Percentiles rank a stretch among this genome's conserved stretches.
phyloP scores from a whole-genome alignment of 2,113 vertebrate species.

The Passer domesticus region DNA sequence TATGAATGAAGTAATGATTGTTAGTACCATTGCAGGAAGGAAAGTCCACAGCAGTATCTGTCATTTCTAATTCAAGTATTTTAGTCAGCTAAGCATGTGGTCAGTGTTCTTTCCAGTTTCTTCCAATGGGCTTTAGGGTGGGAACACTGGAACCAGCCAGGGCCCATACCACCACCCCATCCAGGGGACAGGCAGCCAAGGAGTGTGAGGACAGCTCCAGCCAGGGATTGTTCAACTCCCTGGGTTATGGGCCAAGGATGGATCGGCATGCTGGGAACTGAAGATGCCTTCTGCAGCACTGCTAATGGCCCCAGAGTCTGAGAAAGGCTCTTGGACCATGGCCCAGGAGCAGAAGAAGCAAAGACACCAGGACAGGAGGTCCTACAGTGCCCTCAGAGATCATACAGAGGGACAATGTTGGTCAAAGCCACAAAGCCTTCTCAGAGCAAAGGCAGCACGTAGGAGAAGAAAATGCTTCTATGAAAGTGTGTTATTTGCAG shows the following conservation, averaged over 20 bases:
- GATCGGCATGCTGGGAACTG: background rate
- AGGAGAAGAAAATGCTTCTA: background rate
- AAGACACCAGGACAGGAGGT: background rate
- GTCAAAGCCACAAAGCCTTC: background rate
- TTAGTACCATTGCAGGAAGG: background rate
- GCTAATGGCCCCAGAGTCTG: background rate
- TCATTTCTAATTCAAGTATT: background rate
- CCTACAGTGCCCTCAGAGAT: background rate
- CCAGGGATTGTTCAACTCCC: fast-evolving
- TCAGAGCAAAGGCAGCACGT: background rate
- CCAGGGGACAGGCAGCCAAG: background rate
- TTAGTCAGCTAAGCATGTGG: background rate
- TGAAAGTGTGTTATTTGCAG: background rate
- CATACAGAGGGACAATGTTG: fast-evolving
- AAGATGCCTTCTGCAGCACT: background rate
- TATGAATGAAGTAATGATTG: background rate
- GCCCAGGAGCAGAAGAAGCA: fast-evolving
- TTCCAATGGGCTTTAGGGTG: fast-evolving
- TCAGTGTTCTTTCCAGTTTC: background rate
- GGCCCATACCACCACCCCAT: fast-evolving
- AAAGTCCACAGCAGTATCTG: background rate
- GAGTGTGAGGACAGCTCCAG: background rate
- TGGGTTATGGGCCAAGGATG: background rate
- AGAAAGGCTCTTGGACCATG: background rate
- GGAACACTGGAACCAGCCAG: background rate